Conservation (phyloP, 2,888 invertebrate genomes). For the Philopedon plagiatum region DNA sequence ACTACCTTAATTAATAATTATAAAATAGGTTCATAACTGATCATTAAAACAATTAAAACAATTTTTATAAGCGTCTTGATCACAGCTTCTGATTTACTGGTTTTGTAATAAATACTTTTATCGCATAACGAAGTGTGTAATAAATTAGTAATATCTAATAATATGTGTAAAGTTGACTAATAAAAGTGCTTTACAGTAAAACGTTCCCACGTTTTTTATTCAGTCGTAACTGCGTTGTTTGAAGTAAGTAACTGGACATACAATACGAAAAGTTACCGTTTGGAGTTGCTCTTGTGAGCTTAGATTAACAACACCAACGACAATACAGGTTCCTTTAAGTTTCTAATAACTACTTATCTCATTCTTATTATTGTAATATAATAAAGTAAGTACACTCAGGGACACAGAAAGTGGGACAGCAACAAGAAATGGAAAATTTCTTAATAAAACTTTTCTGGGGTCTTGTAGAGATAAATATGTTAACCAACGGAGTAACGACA, state of each 20-base stretch:
- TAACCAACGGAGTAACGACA: too few relatives aligned
- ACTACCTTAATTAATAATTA: not conserved
- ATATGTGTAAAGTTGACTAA: conserved; percentile 47
- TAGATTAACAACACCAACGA: conserved; percentile 21
- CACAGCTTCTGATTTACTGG: not conserved
- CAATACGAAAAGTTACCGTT: conserved; percentile 27
- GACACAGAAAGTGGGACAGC: too few relatives aligned
- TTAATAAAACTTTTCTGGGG: too few relatives aligned
- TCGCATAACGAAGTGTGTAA: conserved; percentile 6
- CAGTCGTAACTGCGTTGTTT: conserved; percentile 31
- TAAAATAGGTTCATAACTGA: too few relatives aligned
- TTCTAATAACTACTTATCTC: not conserved
- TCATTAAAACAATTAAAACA: not conserved
- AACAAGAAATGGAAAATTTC: too few relatives aligned
- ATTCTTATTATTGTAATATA: not conserved
- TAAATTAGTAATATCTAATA: conserved; percentile 41
- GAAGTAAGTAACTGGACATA: conserved; percentile 36
- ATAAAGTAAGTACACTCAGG: too few relatives aligned
- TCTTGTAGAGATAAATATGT: too few relatives aligned
- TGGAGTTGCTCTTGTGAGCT: conserved; percentile 22
- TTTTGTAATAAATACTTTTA: not conserved
- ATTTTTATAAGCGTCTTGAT: not conserved
- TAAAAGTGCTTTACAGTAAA: conserved; percentile 37
- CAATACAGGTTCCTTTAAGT: too few relatives aligned
- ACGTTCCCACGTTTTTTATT: conserved; percentile 47